A percentile compares a stretch with the other conserved stretches of the same genome.
Conservation (phyloP, 2,797 vertebrate species). For the Garrulus glandarius region DNA sequence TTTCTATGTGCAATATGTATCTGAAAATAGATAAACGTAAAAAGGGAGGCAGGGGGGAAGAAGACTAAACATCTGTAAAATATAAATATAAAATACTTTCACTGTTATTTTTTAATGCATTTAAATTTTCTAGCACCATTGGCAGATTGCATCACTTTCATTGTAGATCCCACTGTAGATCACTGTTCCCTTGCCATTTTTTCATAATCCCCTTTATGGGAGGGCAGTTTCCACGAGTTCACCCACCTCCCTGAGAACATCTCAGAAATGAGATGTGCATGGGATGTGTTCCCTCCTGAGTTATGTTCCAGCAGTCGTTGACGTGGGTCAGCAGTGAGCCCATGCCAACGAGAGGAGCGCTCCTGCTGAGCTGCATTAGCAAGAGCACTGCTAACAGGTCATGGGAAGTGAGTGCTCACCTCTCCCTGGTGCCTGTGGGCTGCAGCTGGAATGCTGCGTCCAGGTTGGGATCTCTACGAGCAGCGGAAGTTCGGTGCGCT, state of each 20-base stretch:
- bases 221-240: not conserved
- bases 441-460: not conserved
- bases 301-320: not conserved
- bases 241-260: not conserved
- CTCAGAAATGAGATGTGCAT: not conserved
- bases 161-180: not conserved
- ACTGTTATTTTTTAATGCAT: not conserved
- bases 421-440: not conserved
- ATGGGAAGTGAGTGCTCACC: not conserved
- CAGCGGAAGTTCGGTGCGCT: fast-evolving
- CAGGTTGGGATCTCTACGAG: fast-evolving
- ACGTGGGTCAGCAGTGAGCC: not conserved
- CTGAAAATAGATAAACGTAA: not conserved
- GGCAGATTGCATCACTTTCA: not conserved
- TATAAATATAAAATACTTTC: not conserved
- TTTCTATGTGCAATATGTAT: not conserved
- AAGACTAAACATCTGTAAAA: not conserved
- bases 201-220: not conserved
- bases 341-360: fast-evolving
- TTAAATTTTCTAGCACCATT: not conserved
- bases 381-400: not conserved
- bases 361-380: not conserved
- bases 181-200: not conserved
- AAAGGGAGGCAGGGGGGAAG: fast-evolving
- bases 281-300: not conserved